Base-by-base conservation (phyloP, 2,888 invertebrate genomes). In the Caradrina kadenii region DNA sequence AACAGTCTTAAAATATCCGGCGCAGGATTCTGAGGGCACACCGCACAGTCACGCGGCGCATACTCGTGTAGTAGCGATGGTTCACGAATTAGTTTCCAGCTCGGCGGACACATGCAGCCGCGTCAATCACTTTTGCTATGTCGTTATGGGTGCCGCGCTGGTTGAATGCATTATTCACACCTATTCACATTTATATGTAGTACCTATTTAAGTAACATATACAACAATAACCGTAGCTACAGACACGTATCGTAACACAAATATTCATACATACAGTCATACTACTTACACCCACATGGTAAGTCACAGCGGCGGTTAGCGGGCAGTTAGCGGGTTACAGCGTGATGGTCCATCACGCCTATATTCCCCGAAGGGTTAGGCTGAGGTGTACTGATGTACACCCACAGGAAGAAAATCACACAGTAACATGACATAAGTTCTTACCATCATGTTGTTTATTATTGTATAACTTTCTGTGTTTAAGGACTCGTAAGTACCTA, bases 61-160 rank as follows among this genome's bases (percentile, higher is more conserved):
- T n/a, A 13, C 22, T 62, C 31, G 49, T 54, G 60, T 22, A 21
- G 45, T 31, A 5, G 66, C 63, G 19, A 45, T 39, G 62, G 59
- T 60, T 50, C 69, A 78, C 76, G 69, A 69, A 61, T 67, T 53
- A 48, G 56, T 63, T 81, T 79, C 72, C 79, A 79, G 79, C 68
- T 66, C 58, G 22, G 17, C 48, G 71, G 21, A 59, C 55, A 73
- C 73, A 59, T 52, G 54, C 55, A 61, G 50, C 52, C 55, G 21
- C 67, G 76, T 73, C 77, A 69, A 53, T 80, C 81, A 78, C 48
- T 76, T 66, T 69, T 60, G 63, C 15, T 35, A 26, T 10, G 48
- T 31, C 10, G 49, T 45, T 26, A 31, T 35, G 59, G 45, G 45
- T 45, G 15, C 42, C 31, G n/a, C 65, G 67, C 62, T 54, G 52